phyloP scores from a whole-genome alignment of 2,888 invertebrate genomes.

The Plebejus anna region DNA sequence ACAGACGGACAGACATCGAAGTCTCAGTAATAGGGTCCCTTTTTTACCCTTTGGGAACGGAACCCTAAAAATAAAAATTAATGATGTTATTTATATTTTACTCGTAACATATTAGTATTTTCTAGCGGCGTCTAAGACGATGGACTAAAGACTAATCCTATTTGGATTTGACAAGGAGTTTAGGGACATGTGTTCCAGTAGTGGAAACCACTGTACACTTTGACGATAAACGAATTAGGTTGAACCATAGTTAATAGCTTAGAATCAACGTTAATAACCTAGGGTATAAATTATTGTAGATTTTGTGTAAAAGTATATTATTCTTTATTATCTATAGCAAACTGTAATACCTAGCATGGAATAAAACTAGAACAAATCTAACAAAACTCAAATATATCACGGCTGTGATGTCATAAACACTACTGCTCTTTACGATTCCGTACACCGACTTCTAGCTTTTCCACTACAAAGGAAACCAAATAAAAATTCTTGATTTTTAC shows the following conservation, averaged over 20 bases:
- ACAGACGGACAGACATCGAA: too few relatives aligned
- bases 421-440: neutral
- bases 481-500: conserved; percentile 14
- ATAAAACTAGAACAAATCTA: neutral
- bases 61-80: too few relatives aligned
- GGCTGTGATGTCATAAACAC: neutral
- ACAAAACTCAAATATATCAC: conserved; percentile 7
- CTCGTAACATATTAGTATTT: neutral
- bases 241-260: too few relatives aligned
- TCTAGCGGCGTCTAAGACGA: neutral
- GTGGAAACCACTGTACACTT: neutral
- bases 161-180: neutral
- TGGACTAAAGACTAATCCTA: neutral
- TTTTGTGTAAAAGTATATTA: neutral
- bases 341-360: neutral
- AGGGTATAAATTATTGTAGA: neutral
- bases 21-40: too few relatives aligned
- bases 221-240: neutral
- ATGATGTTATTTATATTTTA: too few relatives aligned
- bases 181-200: neutral
- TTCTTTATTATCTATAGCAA: neutral
- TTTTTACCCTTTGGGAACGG: too few relatives aligned
- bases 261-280: neutral
- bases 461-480: conserved; percentile 2
- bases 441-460: conserved; percentile 3